Base-by-base conservation (phyloP, 1,140 invertebrate species). In the Bradynema listronoti region DNA sequence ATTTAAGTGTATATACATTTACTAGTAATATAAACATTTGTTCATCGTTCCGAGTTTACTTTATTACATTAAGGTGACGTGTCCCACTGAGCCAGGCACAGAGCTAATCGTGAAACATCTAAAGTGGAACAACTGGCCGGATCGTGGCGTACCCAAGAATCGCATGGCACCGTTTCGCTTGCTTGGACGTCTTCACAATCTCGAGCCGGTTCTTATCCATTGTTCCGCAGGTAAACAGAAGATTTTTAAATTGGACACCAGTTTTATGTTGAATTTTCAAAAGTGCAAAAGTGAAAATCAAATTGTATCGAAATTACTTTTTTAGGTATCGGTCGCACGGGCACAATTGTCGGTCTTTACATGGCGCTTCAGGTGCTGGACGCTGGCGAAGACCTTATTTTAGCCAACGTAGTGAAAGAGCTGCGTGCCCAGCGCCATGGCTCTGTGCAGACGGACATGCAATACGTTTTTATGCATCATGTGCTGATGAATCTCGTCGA, bases 181-280 rank as follows among this genome's bases (percentile, higher is more conserved):
- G 16, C 36, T 68, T 9, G 25, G 24, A 7, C 49, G 58, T 25
- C 29, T 68, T 11, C 29, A 49, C 3, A 19, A 33, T 9, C 33
- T 29, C 27, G 24, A 34, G 1, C 58, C 58, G 19, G 16, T 43
- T 1, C 24, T 68, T 11, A 68, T 68, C n/a, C 66, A 68, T 53
- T 68, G 66, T 33, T 68, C 66, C 6, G 66, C 66, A 5, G 66
- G 63, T 63, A n/a, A n/a, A n/a, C n/a, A n/a, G n/a, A n/a, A n/a
- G n/a, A n/a, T n/a, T n/a, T n/a, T n/a, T n/a, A n/a, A n/a, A n/a
- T n/a, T n/a, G n/a, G n/a, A n/a, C n/a, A n/a, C n/a, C n/a, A n/a
- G n/a, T n/a, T n/a, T n/a, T n/a, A n/a, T n/a, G n/a, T n/a, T n/a
- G n/a, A n/a, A n/a, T n/a, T n/a, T n/a, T n/a, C n/a, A n/a, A n/a